Base-by-base conservation (phyloP, 2,888 invertebrate species). In the Ichneumoninae sp. region DNA sequence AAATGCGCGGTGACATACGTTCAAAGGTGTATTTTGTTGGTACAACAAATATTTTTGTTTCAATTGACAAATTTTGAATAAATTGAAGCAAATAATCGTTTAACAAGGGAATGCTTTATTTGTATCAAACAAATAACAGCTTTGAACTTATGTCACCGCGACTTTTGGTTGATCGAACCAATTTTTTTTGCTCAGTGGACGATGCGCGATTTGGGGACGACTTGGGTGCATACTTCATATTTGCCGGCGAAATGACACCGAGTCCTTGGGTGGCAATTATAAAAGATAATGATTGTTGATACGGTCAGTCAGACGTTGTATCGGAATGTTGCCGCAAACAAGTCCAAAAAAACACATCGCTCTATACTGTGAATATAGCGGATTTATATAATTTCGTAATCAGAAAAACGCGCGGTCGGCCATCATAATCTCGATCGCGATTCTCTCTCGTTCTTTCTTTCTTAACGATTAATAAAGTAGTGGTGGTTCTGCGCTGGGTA, bases 211-310 rank as follows among this genome's bases (percentile, higher is more conserved):
- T 60, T 13, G 8, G 6, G 30, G 30, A 30, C 10, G 26, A 33
- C 7, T 63, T 6, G 16, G 33, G 63, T 68, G 47, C 66, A 52
- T 13, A 80, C 47, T 66, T 60, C 47, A 76, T 6, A 22, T 74
- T 73, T 52, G 26, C 26, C 73, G 50, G 47, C n/a, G 13, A n/a
- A 75, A 30, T 52, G 44, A 83, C 73, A 40, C 50, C 7, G 16
- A 77, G 73, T 73, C 52, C 73, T 52, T 73, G 77, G 60, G 73
- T 69, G 77, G 68, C 33, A 26, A 81, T 75, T 79, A 40, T 4
- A 19, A 63, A 16, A 33, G 63, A 63, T 63, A 73, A 73, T 40
- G 57, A 83, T 83, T 76, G 47, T 57, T 47, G 22, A 83, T 75
- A 44, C 22, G 73, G 73, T 57, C 44, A 26, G 47, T 66, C n/a